These are phyloP conservation scores for Pseudomyrmex concolor DNA, from an alignment of 1,140 invertebrate genomes.

Conservation along the genomic window DNA sequence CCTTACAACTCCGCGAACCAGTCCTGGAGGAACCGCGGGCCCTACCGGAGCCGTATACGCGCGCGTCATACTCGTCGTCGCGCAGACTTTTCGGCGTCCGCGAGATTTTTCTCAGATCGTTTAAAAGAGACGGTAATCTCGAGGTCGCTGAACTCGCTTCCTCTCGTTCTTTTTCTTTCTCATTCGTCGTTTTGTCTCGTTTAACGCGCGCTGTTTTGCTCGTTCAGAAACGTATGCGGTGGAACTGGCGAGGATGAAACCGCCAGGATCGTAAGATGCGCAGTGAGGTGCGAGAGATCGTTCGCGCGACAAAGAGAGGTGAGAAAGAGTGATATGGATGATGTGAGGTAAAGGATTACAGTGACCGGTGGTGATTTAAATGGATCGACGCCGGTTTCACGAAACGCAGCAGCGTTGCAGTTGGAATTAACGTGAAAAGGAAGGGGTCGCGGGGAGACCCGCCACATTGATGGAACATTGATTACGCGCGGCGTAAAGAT, in stretches of 20 bases:
- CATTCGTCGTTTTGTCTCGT: constrained; percentile 29
- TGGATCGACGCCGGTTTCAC: constrained; percentile 68
- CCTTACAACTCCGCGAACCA: constrained; percentile 78
- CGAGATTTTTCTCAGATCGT: constrained; percentile 62
- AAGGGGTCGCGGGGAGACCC: constrained; percentile 48
- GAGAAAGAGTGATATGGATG: constrained; percentile 54
- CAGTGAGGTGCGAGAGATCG: constrained; percentile 55
- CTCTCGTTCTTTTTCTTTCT: neutral
- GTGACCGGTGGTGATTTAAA: constrained; percentile 53
- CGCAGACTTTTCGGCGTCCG: constrained; percentile 62
- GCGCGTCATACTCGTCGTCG: constrained; percentile 36
- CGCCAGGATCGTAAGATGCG: constrained; percentile 56
- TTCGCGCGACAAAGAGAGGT: constrained; percentile 14
- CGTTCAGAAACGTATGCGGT: neutral
- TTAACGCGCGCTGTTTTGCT: neutral
- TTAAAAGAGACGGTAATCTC: constrained; percentile 31
- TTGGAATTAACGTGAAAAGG: constrained; percentile 18
- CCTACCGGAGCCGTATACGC: constrained; percentile 71
- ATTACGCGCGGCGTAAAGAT: constrained; percentile 70
- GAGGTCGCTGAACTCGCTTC: constrained; percentile 57
- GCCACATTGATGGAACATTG: constrained; percentile 63
- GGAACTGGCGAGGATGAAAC: constrained; percentile 55
- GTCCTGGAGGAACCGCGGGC: constrained; percentile 81
- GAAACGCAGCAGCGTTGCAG: constrained; percentile 57
- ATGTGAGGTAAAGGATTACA: constrained; percentile 52